Base-by-base conservation (phyloP, 2,113 vertebrate genomes). In the Platichthys stellatus region DNA sequence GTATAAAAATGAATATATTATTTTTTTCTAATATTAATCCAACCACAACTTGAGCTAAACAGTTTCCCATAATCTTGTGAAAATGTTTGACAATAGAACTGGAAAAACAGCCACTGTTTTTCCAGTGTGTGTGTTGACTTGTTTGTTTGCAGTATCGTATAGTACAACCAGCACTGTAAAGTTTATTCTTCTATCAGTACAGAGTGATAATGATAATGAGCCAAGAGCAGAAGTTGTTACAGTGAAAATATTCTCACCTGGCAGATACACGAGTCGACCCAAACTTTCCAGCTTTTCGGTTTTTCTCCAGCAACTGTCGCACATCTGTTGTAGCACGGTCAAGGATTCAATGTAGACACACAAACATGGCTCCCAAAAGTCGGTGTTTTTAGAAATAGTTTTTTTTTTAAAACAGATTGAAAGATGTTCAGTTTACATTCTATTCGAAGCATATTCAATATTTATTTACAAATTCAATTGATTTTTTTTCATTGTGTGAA, bases 311-410 rank as follows among this genome's bases (percentile, higher is more conserved):
- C 69, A 98, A 95, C 35, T 93, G 86, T 58, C 81, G 91, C 23
- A 99, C 97, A 90, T 99, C 98, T 98, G 90, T 18, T 3, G 38
- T 11, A 45, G n/a, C 64, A 15, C 4, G 9, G 93, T 98, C 93
- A 98, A 98, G 96, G 90, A 92, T 80, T 78, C 26, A 70, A 49
- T 11, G 24, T 13, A 31, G 15, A 62, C 38, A 43, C 13, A 35
- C 18, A 54, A 11, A 47, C 12, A 47, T 17, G 1, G 15, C 2
- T 14, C 45, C 15, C 17, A 17, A 12, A 47, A 14, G 12, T 23
- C 23, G 23, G 23, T 23, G 23, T 23, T 23, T 23, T 1, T 23
- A 23, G 23, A 23, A 23, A 23, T 23, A 23, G 23, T 23, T 23
- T 23, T 23, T 23, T 23, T 23, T 23, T 23, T 23, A 1, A 23